Base-by-base conservation (phyloP, 1,140 invertebrate genomes). In the Ephestia elutella region DNA sequence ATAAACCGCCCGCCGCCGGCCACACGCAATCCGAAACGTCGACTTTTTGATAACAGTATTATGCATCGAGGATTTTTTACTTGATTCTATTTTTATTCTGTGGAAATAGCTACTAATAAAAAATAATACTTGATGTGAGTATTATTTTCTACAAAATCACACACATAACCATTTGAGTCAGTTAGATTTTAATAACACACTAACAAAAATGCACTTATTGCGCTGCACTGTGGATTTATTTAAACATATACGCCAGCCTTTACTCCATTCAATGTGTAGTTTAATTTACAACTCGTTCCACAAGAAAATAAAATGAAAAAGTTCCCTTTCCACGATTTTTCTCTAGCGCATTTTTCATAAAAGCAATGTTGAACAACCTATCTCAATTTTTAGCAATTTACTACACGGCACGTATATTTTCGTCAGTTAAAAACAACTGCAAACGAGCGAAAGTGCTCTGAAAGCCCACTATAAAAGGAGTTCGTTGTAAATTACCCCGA, bases 1-100 rank as follows among this genome's bases (percentile, higher is more conserved):
- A 80, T 81, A 75, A 82, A 78, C 73, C 68, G 68, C 78, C 69
- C 56, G 66, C 78, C 66, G 70, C 78, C n/a, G n/a, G n/a, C 71
- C 62, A 72, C 82, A 86, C 82, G 82, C 82, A 70, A 86, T 75
- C 72, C 72, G 71, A 78, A 86, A 86, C 71, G 79, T 82, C 78
- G 71, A 75, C 80, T 75, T 82, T 75, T 77, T 83, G 80, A 83
- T 83, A 83, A 83, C 73, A 69, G 65, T 65, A 70, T 82, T 80
- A 80, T 80, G 71, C 80, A 80, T 75, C 67, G 73, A 60, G 60
- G 62, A 69, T 73, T 80, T 50, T 50, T 9, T 50, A 53, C 50
- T 53, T 53, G n/a, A 25, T 53, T 21, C 7, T 10, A 53, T 53
- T 53, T 18, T 53, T 25, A 53, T 53, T 28, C 21, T 44, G 9